A percentile compares a stretch with the other conserved stretches of the same genome.
These are phyloP conservation scores for Petrocephalus zakoni DNA, from an alignment of 2,113 vertebrate genomes.

Conservation along the genomic window DNA sequence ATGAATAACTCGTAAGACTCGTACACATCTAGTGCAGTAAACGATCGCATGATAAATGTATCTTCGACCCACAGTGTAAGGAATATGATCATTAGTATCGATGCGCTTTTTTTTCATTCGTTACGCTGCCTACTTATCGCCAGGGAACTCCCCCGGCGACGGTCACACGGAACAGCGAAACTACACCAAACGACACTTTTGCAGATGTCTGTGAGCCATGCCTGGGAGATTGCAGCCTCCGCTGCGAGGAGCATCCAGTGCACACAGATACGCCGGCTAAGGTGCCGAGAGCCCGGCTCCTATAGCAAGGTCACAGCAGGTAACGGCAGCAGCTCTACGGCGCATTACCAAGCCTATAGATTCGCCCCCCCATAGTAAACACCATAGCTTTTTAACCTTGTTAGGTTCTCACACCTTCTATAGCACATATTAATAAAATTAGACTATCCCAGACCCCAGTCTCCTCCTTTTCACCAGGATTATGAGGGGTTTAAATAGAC, in stretches of 20 bases:
- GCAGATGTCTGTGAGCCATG: background rate
- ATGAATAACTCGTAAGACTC: background rate
- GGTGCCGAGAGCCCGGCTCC: background rate
- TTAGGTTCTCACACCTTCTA: background rate
- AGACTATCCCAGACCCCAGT: background rate
- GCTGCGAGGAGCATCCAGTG: background rate
- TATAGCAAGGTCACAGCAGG: constrained; percentile 23
- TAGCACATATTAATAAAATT: background rate
- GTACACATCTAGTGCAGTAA: background rate
- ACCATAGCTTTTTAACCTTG: background rate
- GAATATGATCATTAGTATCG: background rate
- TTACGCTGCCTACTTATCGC: background rate
- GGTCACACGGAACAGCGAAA: background rate
- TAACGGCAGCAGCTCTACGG: background rate
- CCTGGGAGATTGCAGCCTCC: background rate
- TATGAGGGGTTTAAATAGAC: background rate
- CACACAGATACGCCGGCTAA: background rate
- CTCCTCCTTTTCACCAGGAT: background rate
- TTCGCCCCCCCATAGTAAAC: background rate
- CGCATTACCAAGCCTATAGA: background rate
- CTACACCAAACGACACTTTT: background rate
- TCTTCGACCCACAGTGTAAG: background rate
- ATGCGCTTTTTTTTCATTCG: background rate
- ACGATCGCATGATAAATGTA: background rate
- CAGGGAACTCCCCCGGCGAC: background rate